Evolutionary conservation across 2,797 vertebrate species (phyloP).

Genomic region (Scarus forsteni): DNA sequence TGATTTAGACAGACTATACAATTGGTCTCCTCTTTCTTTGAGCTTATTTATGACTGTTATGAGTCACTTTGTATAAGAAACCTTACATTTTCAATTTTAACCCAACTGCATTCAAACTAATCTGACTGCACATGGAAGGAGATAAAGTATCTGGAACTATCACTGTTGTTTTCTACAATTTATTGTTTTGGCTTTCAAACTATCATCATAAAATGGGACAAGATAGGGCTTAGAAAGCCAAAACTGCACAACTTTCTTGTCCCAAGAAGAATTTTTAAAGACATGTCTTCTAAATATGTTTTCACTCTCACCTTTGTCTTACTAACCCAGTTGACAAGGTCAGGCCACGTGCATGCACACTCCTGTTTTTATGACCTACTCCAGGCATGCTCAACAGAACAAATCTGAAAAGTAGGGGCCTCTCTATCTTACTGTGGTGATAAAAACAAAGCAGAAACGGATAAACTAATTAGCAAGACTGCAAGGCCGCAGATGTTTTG

Average conservation of each 20-base stretch:
- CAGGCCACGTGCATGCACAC: not conserved
- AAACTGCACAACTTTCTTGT: not conserved
- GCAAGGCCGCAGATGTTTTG: too few relatives aligned
- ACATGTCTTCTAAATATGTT: not conserved
- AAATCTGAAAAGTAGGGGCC: not conserved
- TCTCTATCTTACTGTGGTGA: not conserved
- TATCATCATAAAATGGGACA: not conserved
- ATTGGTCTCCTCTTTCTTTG: not conserved
- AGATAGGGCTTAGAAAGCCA: not conserved
- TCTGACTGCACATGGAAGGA: too few relatives aligned
- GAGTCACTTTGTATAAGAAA: too few relatives aligned
- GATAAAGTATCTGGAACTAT: too few relatives aligned
- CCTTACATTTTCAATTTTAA: too few relatives aligned
- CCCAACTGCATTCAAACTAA: too few relatives aligned
- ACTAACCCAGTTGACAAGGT: constrained; percentile 19
- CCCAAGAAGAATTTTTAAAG: not conserved
- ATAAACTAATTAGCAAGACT: too few relatives aligned
- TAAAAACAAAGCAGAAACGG: too few relatives aligned
- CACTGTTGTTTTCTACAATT: too few relatives aligned
- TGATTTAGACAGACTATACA: not conserved
- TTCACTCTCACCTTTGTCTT: constrained; percentile 22
- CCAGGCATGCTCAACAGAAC: not conserved
- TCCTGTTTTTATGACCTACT: not conserved
- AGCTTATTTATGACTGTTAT: not conserved
- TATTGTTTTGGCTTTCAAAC: not conserved